Conservation (phyloP, 2,888 invertebrate species). For the Phasia obesa region DNA sequence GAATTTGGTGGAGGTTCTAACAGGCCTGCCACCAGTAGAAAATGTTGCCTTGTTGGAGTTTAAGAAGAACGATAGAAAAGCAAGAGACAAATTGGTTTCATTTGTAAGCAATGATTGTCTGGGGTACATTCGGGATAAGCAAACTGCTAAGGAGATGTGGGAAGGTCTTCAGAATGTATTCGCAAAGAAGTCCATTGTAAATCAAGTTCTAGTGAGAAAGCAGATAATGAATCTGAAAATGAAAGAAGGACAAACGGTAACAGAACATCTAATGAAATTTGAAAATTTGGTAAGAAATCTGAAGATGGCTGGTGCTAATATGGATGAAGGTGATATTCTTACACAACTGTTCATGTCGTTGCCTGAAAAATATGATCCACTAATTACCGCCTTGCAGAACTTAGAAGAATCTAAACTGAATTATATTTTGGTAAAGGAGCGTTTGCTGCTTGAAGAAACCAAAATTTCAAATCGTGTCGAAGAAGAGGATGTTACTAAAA, state of each 20-base stretch:
- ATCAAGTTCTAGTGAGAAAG: constrained; percentile 50
- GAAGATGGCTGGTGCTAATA: constrained; percentile 30
- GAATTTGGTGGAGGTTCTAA: constrained; percentile 60
- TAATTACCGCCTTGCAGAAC: constrained; percentile 24
- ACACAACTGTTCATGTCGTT: constrained; percentile 23
- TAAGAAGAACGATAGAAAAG: background rate
- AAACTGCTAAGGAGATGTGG: constrained; percentile 48
- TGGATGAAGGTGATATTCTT: constrained; percentile 41
- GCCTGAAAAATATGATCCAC: constrained; percentile 1
- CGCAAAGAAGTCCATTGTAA: constrained; percentile 55
- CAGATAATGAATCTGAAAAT: constrained; percentile 46
- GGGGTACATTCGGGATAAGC: constrained; percentile 38
- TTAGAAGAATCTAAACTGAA: constrained; percentile 9
- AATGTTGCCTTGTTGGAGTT: constrained; percentile 11
- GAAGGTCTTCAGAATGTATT: constrained; percentile 39
- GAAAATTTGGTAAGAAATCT: constrained; percentile 42
- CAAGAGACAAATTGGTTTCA: constrained; percentile 13
- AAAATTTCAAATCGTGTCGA: too few relatives aligned
- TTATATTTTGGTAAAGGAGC: background rate
- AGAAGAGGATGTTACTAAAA: background rate
- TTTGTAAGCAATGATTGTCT: constrained; percentile 37
- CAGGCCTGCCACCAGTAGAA: constrained; percentile 44
- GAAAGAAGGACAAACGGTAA: constrained; percentile 21
- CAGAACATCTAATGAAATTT: constrained; percentile 31
- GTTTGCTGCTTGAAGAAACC: too few relatives aligned